Evolutionary conservation across 2,797 vertebrate genomes (phyloP).

Genomic region (Gephyroberyx darwinii): DNA sequence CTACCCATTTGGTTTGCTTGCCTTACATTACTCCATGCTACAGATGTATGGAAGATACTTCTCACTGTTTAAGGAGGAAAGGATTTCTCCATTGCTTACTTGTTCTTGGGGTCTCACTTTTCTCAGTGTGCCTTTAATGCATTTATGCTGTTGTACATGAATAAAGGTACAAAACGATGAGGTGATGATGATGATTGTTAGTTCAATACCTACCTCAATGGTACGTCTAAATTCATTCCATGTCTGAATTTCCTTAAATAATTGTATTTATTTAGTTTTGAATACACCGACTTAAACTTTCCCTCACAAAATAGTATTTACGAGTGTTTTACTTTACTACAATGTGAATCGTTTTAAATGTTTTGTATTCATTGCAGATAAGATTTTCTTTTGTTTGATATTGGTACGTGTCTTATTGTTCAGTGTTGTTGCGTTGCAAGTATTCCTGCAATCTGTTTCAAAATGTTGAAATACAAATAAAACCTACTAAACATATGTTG

Average conservation of each 20-base stretch:
- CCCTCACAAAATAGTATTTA: constrained; percentile 20
- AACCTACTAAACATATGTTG: not conserved
- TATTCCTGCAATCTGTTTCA: constrained; percentile 31
- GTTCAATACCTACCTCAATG: constrained; percentile 65
- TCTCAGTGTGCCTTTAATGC: constrained; percentile 13
- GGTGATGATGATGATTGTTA: constrained; percentile 33
- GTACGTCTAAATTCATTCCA: constrained; percentile 46
- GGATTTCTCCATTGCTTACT: constrained; percentile 4
- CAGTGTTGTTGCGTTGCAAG: constrained; percentile 18
- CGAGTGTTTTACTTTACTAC: constrained; percentile 25
- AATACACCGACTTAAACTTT: constrained; percentile 7
- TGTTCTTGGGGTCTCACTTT: not conserved
- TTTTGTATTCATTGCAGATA: constrained; percentile 29
- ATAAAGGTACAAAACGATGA: constrained; percentile 9
- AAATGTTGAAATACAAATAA: constrained; percentile 57
- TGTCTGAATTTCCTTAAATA: constrained; percentile 23
- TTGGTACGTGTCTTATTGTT: constrained; percentile 29
- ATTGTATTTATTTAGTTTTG: constrained; percentile 57
- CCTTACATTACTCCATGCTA: constrained; percentile 46
- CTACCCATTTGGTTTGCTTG: constrained; percentile 40
- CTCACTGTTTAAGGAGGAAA: not conserved
- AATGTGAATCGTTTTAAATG: constrained; percentile 26
- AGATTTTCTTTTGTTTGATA: constrained; percentile 29
- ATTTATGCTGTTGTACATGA: constrained; percentile 11
- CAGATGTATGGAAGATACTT: not conserved